Evolutionary conservation across 2,888 invertebrate genomes (phyloP).

Genomic region (Eupithecia abbreviata): DNA sequence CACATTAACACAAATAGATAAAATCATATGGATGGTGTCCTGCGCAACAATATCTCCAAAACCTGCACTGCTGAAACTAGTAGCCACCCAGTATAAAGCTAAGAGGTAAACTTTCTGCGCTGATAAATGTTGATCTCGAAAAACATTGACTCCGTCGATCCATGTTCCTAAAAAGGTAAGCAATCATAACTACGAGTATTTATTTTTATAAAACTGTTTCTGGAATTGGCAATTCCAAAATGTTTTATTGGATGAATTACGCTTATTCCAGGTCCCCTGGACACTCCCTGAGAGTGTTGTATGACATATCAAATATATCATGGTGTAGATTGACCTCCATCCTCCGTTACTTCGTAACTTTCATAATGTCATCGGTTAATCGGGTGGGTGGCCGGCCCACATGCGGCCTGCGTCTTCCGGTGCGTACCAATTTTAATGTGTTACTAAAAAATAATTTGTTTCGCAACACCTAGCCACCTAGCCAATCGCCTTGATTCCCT

Average conservation of each 20-base stretch:
- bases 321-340: background rate
- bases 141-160: constrained; percentile 66
- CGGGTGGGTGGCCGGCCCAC: constrained; percentile 30
- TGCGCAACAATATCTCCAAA: constrained; percentile 79
- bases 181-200: background rate
- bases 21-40: constrained; percentile 69
- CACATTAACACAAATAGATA: constrained; percentile 71
- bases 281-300: background rate
- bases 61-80: constrained; percentile 76
- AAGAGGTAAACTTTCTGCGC: constrained; percentile 71
- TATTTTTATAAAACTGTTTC: too few relatives aligned
- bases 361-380: constrained; percentile 25
- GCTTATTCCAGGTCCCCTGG: background rate
- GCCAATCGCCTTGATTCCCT: background rate
- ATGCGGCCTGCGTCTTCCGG: constrained; percentile 19
- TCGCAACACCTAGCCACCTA: constrained; percentile 1
- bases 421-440: constrained; percentile 15
- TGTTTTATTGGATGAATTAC: too few relatives aligned
- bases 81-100: constrained; percentile 78
- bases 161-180: constrained; percentile 63
- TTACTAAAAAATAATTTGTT: constrained; percentile 9
- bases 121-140: constrained; percentile 57
- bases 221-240: too few relatives aligned
- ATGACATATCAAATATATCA: background rate
- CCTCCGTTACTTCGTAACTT: constrained; percentile 15